Evolutionary conservation across 2,888 invertebrate species (phyloP), one percentile per base, ranked within the genome.

Genomic region (Ormyrus nitidulus): DNA sequence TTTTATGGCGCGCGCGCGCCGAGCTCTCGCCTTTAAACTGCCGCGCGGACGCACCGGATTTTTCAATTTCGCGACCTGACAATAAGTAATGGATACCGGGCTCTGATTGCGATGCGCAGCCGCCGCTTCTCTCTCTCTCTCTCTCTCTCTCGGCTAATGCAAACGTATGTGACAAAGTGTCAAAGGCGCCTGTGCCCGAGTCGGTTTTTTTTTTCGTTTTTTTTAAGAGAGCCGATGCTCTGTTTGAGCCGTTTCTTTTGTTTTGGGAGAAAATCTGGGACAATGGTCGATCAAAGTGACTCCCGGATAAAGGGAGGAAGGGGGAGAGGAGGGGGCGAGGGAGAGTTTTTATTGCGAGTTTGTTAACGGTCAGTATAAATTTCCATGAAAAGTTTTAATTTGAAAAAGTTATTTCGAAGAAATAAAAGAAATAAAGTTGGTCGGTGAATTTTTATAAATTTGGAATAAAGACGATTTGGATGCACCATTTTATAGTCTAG

Each of bases 21-120:
- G 1, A 19, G 19, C 44, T 66, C 34, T 64, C 13, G 34, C 51
- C 6, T 46, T 44, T 13, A 19, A 11, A 49, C 44, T 19, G 19
- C 44, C 51, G 6, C 53, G 11, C 54, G 61, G 46, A 54, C 58
- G n/a, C 64, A 11, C 10, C 54, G 71, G 49, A 61, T 77, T 80
- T 77, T 68, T 77, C 72, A 79, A 73, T 79, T 79, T 73, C 79
- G 53, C 72, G 59, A 66, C 72, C 59, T 58, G 75, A 66, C 65
- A 66, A 71, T 71, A 71, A 75, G 79, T 66, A 65, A 75, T 79
- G 75, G 75, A 79, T 79, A 56, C 66, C 68, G 53, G 19, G 59
- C 62, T 7, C 61, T 68, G 72, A 68, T 78, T 73, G 66, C 71
- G 64, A 13, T 19, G 10, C 61, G 74, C 46, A 48, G 9, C 4